A percentile compares a stretch with the other conserved stretches of the same genome.
Conservation (phyloP, 2,888 invertebrate species). For the Doris montereyensis region DNA sequence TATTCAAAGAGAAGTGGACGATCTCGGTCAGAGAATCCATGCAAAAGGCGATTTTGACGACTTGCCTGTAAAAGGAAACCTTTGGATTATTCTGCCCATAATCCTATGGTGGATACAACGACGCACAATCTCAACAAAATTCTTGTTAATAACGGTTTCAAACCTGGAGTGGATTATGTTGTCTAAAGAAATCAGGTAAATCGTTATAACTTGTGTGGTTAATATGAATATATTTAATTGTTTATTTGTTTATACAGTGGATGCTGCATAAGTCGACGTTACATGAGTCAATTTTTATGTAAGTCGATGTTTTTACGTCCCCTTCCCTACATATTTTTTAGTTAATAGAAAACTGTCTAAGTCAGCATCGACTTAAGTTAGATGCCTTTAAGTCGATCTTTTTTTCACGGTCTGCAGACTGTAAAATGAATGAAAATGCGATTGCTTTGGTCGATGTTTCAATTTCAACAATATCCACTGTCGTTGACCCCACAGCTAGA, state of each 20-base stretch:
- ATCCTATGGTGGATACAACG: slow-evolving; percentile 90
- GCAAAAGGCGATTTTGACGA: slow-evolving; percentile 90
- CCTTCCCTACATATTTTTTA: too few species aligned
- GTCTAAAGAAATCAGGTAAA: slow-evolving; percentile 86
- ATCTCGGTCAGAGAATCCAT: slow-evolving; percentile 93
- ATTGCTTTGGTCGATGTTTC: too few species aligned
- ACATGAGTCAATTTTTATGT: too few species aligned
- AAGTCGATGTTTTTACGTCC: too few species aligned
- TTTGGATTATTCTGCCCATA: slow-evolving; percentile 79
- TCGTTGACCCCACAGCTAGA: too few species aligned
- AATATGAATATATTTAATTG: background rate
- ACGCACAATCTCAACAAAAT: slow-evolving; percentile 90
- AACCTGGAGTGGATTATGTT: slow-evolving; percentile 92
- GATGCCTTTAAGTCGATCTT: background rate
- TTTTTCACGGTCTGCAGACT: too few species aligned
- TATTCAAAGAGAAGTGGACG: slow-evolving; percentile 90
- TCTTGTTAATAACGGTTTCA: slow-evolving; percentile 89
- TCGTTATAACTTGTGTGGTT: slow-evolving; percentile 67
- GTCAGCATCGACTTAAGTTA: background rate
- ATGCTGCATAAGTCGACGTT: too few species aligned
- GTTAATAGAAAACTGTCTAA: too few species aligned
- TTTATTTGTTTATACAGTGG: too few species aligned
- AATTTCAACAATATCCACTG: too few species aligned
- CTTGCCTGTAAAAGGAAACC: slow-evolving; percentile 88
- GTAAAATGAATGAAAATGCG: too few species aligned